Evolutionary conservation across 2,797 vertebrate species (phyloP).

Genomic region (Myotis pilosus): DNA sequence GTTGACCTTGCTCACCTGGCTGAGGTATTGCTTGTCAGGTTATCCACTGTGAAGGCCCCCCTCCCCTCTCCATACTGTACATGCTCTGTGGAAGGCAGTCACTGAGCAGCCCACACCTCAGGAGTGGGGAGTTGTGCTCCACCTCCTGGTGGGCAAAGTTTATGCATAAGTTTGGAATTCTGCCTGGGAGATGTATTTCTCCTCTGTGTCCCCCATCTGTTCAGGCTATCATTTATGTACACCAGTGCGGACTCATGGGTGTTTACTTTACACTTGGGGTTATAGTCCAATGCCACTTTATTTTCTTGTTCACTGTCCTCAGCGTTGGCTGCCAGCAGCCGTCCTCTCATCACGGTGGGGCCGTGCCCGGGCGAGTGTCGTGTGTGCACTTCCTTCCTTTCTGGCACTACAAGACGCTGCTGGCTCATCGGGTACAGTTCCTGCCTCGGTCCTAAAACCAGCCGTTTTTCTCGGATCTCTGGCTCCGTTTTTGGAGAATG

Average conservation of each 20-base stretch:
- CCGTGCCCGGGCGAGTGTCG: not conserved
- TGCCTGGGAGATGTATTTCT: not conserved
- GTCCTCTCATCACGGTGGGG: not conserved
- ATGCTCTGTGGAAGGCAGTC: not conserved
- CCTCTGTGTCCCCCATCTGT: not conserved
- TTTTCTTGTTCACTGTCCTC: not conserved
- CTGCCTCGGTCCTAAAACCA: not conserved
- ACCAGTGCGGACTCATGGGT: not conserved
- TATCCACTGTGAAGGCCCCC: not conserved
- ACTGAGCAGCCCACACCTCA: not conserved
- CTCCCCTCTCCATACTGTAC: not conserved
- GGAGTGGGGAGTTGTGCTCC: not conserved
- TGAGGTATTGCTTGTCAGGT: not conserved
- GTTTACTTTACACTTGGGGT: conserved; percentile 2
- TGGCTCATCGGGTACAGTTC: not conserved
- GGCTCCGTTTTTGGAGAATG: not conserved
- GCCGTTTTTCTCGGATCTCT: not conserved
- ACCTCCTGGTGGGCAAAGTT: not conserved
- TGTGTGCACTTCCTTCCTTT: not conserved
- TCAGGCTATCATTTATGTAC: not conserved
- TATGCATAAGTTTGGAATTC: not conserved
- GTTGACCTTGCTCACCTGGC: not conserved
- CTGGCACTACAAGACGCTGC: not conserved
- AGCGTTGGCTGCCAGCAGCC: not conserved
- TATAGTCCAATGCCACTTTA: not conserved